These are phyloP conservation scores for Phaenicophaeus curvirostris DNA, from an alignment of 2,797 vertebrate genomes.

Conservation along the genomic window DNA sequence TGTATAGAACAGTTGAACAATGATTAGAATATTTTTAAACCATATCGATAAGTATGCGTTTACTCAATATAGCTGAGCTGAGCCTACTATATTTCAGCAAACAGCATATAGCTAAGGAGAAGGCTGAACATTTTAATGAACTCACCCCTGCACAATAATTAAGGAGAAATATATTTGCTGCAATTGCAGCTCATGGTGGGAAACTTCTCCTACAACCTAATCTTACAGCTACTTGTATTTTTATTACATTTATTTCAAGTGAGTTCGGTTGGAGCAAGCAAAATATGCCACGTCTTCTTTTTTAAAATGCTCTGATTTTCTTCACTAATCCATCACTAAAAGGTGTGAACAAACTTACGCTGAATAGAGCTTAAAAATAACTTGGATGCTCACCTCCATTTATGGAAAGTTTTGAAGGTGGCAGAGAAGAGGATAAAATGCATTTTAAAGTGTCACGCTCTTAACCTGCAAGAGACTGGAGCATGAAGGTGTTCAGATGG, in stretches of 20 bases:
- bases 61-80: background rate
- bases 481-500: background rate
- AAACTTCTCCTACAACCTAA: background rate
- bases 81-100: background rate
- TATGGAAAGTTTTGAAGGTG: background rate
- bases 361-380: background rate
- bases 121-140: background rate
- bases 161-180: constrained; percentile 3
- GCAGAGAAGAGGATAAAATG: background rate
- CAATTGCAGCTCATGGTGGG: constrained; percentile 9
- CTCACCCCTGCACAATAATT: background rate
- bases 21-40: background rate
- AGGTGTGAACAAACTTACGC: background rate
- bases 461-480: background rate
- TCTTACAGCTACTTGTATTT: background rate
- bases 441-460: background rate
- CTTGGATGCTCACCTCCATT: background rate
- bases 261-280: background rate
- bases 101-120: background rate
- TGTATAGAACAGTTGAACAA: background rate
- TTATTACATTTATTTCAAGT: background rate
- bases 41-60: background rate
- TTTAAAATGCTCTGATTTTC: background rate
- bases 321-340: background rate
- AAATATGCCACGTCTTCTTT: background rate